Base-by-base conservation (phyloP, 2,888 invertebrate species). In the Plebejus argus region DNA sequence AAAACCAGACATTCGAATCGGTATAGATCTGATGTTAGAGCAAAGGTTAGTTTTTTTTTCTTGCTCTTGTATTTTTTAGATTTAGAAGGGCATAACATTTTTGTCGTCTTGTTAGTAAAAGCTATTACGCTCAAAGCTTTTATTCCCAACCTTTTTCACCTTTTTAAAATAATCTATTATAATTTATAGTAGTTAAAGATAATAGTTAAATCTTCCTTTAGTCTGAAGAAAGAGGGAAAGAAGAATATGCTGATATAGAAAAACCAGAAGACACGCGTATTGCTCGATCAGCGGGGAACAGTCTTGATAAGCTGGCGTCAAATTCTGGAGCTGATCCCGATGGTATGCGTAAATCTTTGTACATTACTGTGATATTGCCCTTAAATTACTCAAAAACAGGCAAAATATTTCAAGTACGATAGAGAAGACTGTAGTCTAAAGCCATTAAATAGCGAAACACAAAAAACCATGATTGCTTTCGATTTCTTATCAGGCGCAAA, bases 141-240 rank as follows among this genome's bases (percentile, higher is more conserved):
- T 10, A 1, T 8, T 8, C 1, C 1, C 8, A 39, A 8, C 39
- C 10, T 39, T 39, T 10, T 39, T 39, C 3, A 10, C 39, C 2
- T 39, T 39, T 1, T 3, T 10, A 10, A 28, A 28, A 2, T 39
- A 39, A 1, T 7, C 35, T 35, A 1, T 39, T n/a, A n/a, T n/a
- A n/a, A 39, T 28, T 28, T 28, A 28, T 23, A 23, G 23, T 4
- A 61, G 3, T 12, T 61, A 23, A 61, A 23, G 23, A 23, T 20
- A 61, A 61, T 4, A 12, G 3, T 58, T 10, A 23, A 28, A 33
- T 53, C 15, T 28, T 12, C 12, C n/a, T 71, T 15, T 45, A 96
- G 95, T 96, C 97, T 80, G 97, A 97, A 92, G 97, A 97, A 92
- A 94, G 97, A 78, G 96, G 96, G 0, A 96, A 95, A 82, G 96